Evolutionary conservation across 2,113 vertebrate species (phyloP), one percentile per base, ranked within the genome.

Genomic region (Scytalopus superciliaris): DNA sequence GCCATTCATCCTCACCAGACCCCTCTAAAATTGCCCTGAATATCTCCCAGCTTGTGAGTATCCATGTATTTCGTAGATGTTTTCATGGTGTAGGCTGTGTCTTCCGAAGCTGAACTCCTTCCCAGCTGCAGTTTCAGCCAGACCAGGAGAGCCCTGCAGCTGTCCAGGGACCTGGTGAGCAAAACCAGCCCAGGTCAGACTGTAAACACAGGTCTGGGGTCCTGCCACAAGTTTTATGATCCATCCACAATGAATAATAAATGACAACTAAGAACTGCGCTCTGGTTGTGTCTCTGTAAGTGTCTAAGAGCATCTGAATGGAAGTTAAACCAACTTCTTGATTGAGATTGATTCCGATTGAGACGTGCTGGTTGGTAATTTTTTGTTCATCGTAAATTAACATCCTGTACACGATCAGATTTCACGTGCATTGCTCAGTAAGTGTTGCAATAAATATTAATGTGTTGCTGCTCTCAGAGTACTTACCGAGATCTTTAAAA

Each of bases 401-500:
- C 1, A 6, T 53, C 42, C 69, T 52, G 39, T 47, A 69, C 33
- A 3, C 12, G 11, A 59, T 57, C 3, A 6, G 14, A 33, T 89
- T 93, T 81, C 70, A 33, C 3, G 4, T 68, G 90, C 80, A 24
- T 63, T 84, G 63, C 67, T 96, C 53, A 62, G n/a, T 92, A 55
- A 91, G 37, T 70, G 37, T 80, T 86, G 16, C 52, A 72, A 90
- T 96, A 63, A 92, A 96, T 95, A 93, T 90, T 94, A 94, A 95
- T 94, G 76, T 87, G 73, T 86, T 72, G n/a, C 56, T 88, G 56
- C 60, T 92, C 35, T 90, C 79, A 64, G 10, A 88, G 82, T 91
- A 89, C 70, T 84, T 86, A 88, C 2, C 2, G 31, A 89, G 35
- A 50, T 80, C 86, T 84, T 76, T 53, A 85, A 52, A 89, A 80